Base-by-base conservation (phyloP, 2,888 invertebrate genomes). In the Agrochola litura region DNA sequence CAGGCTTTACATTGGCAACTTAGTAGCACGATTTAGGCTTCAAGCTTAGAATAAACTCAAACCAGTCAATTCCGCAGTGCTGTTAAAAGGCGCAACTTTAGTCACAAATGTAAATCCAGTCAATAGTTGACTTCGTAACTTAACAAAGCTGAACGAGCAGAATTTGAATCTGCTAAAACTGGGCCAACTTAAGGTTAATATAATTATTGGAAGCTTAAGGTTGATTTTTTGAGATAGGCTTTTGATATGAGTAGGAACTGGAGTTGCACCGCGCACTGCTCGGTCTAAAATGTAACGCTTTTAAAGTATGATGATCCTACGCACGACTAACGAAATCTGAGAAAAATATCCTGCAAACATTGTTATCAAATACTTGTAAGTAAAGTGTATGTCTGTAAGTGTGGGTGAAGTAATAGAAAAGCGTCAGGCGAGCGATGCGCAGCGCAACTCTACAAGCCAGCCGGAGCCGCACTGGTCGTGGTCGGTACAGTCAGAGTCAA, bases 371-470 rank as follows among this genome's bases (percentile, higher is more conserved):
- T 68, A 60, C 12, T 52, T 69, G 65, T 81, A 49, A 71, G 78
- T 70, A n/a, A n/a, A 56, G 79, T 77, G 76, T 77, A 43, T 63
- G 67, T 85, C 30, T 77, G 74, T 79, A 58, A 65, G 77, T 85
- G 79, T 85, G 41, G 25, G 76, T 82, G 73, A 69, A 76, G 46
- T 83, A 71, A 76, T 65, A 76, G 75, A 64, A 68, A 88, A 89
- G 86, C 85, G 78, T 67, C 71, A 80, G 88, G 88, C 87, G 78
- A 78, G 84, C 83, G 74, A 86, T 80, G 82, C 85, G 80, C 87
- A 80, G 80, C 85, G 80, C 89, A 88, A 87, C 88, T 88, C 86
- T 87, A 88, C 83, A 89, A 92, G 91, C 92, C 92, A 89, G 91
- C 90, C 92, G 81, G 92, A 90, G 92, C 92, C 80, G 90, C 90